These are phyloP conservation scores for Enteromius trimaculatus DNA, from an alignment of 2,797 vertebrate genomes.

Conservation along the genomic window DNA sequence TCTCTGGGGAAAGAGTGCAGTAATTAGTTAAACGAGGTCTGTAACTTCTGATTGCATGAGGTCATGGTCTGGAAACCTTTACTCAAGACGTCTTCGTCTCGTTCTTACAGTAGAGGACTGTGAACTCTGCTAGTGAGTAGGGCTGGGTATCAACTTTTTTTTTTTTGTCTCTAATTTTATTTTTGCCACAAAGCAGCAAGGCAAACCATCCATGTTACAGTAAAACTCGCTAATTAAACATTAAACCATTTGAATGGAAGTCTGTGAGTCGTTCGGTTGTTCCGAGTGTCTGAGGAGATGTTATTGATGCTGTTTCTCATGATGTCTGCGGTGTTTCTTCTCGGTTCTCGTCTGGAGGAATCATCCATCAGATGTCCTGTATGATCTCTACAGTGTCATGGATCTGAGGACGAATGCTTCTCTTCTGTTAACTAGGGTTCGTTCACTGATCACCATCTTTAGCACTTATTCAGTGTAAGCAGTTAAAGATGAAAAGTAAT, in stretches of 20 bases:
- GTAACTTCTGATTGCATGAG: conserved; percentile 18
- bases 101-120: not conserved
- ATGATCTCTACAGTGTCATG: not conserved
- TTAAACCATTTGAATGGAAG: too few relatives aligned
- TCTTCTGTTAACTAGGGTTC: not conserved
- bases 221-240: too few relatives aligned
- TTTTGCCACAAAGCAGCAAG: too few relatives aligned
- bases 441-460: not conserved
- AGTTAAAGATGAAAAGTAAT: not conserved
- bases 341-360: conserved; percentile 48
- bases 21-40: conserved; percentile 25
- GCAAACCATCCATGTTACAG: too few relatives aligned
- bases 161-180: too few relatives aligned
- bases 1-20: conserved; percentile 23
- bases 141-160: too few relatives aligned
- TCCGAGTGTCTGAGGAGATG: conserved; percentile 1
- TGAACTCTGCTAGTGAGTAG: not conserved
- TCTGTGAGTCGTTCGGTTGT: not conserved
- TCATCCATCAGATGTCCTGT: conserved; percentile 23
- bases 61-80: conserved; percentile 27
- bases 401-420: not conserved
- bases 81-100: not conserved
- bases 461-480: not conserved
- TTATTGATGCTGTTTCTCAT: conserved; percentile 36
- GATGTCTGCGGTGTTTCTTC: conserved; percentile 4